Conservation (phyloP, 2,888 invertebrate species). For the Pseudanteris insignis region DNA sequence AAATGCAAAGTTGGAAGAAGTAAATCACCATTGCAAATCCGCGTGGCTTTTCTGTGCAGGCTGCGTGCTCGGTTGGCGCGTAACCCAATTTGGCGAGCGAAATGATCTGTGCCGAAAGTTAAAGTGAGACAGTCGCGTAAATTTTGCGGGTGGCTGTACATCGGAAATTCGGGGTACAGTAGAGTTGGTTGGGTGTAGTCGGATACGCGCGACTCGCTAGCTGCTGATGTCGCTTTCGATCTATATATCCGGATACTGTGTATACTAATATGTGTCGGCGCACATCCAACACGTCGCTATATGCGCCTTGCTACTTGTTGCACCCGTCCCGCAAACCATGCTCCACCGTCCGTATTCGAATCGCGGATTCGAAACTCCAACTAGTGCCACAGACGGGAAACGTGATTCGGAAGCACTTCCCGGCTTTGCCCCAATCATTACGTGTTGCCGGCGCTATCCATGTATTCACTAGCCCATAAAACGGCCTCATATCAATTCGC, state of each 20-base stretch:
- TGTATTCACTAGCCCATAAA: no score
- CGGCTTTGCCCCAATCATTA: no score
- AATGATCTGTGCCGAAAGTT: no score
- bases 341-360: slow-evolving; percentile 36
- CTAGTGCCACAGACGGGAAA: slow-evolving; percentile 27
- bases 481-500: no score
- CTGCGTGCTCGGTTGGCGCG: no score
- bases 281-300: slow-evolving; percentile 50
- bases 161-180: slow-evolving; percentile 48
- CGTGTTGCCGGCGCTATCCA: no score
- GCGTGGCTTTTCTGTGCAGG: no score
- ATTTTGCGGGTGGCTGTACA: slow-evolving; percentile 4
- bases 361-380: slow-evolving; percentile 36
- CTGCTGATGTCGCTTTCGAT: slow-evolving; percentile 43
- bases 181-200: no score
- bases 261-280: slow-evolving; percentile 45
- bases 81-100: no score
- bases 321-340: slow-evolving; percentile 55
- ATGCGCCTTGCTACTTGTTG: slow-evolving; percentile 63
- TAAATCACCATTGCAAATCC: neutral
- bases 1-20: neutral
- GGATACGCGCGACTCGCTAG: slow-evolving; percentile 25
- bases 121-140: neutral
- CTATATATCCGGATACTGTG: slow-evolving; percentile 43
- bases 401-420: slow-evolving; percentile 35